These are phyloP conservation scores for Neoaliturus tenellus DNA, from an alignment of 2,888 invertebrate species.

Conservation along the genomic window DNA sequence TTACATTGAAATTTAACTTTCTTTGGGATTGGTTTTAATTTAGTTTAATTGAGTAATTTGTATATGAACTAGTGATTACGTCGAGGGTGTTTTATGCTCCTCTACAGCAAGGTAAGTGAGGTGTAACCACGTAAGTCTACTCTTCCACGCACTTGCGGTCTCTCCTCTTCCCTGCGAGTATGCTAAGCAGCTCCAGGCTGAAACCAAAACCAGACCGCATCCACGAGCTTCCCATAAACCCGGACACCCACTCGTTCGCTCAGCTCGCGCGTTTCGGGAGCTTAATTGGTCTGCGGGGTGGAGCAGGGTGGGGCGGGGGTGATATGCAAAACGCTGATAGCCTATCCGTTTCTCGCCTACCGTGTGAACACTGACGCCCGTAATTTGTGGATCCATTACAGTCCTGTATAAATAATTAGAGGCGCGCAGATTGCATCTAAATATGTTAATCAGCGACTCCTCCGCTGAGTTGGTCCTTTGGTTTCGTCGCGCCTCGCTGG, in stretches of 20 bases:
- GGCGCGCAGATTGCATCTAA: conserved; percentile 49
- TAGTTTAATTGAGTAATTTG: too few relatives aligned
- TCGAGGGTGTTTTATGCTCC: too few relatives aligned
- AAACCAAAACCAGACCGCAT: not conserved
- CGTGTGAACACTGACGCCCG: conserved; percentile 38
- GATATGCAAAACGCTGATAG: conserved; percentile 42
- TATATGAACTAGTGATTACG: too few relatives aligned
- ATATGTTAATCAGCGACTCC: conserved; percentile 36
- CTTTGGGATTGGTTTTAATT: too few relatives aligned
- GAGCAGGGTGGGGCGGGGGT: not conserved
- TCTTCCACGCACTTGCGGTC: too few relatives aligned
- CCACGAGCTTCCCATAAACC: conserved; percentile 2
- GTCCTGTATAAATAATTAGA: conserved; percentile 49
- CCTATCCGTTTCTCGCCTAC: conserved; percentile 48
- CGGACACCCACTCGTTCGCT: conserved; percentile 26
- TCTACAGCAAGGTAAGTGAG: too few relatives aligned
- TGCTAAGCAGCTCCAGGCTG: not conserved
- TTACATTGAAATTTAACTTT: too few relatives aligned
- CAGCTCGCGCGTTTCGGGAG: conserved; percentile 35
- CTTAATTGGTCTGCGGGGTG: not conserved
- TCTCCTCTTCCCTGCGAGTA: not conserved
- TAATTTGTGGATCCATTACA: conserved; percentile 52
- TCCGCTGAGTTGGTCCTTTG: not conserved
- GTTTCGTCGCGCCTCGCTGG: not conserved
- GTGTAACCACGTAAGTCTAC: too few relatives aligned